Conservation (phyloP, 2,888 invertebrate genomes). For the Drosophila mimetica region DNA sequence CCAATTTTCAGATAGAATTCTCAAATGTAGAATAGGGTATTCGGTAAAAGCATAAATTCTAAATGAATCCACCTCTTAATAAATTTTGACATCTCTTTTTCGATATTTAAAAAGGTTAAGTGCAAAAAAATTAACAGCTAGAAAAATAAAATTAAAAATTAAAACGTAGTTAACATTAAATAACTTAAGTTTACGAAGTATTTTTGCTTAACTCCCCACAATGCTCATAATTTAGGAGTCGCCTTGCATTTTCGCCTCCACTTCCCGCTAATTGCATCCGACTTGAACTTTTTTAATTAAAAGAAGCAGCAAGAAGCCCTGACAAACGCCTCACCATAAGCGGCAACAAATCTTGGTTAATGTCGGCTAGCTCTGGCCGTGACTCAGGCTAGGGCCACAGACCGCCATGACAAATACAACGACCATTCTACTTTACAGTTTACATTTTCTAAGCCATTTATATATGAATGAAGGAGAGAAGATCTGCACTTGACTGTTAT, state of each 20-base stretch:
- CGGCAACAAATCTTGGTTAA: constrained; percentile 79
- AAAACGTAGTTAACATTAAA: too few relatives aligned
- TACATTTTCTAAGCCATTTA: constrained; percentile 78
- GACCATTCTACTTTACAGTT: constrained; percentile 56
- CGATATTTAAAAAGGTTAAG: too few relatives aligned
- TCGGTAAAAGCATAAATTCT: too few relatives aligned
- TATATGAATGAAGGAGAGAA: constrained; percentile 38
- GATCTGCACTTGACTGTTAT: constrained; percentile 75
- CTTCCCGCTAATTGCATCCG: constrained; percentile 62
- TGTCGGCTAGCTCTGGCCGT: constrained; percentile 59
- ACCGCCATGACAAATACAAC: constrained; percentile 72
- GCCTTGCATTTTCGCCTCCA: not conserved
- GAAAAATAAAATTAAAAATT: too few relatives aligned
- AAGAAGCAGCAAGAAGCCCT: constrained; percentile 59
- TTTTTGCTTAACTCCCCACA: constrained; percentile 40
- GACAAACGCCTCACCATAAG: constrained; percentile 65
- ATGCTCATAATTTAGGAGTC: constrained; percentile 56
- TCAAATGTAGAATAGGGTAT: too few relatives aligned
- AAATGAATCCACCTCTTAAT: too few relatives aligned
- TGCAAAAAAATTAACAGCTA: too few relatives aligned
- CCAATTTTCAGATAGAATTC: not conserved
- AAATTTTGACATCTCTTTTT: too few relatives aligned
- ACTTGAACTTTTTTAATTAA: constrained; percentile 76
- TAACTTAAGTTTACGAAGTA: not conserved
- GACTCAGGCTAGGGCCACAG: constrained; percentile 19